Conservation (phyloP, 2,797 vertebrate genomes). For the Strix occidentalis region DNA sequence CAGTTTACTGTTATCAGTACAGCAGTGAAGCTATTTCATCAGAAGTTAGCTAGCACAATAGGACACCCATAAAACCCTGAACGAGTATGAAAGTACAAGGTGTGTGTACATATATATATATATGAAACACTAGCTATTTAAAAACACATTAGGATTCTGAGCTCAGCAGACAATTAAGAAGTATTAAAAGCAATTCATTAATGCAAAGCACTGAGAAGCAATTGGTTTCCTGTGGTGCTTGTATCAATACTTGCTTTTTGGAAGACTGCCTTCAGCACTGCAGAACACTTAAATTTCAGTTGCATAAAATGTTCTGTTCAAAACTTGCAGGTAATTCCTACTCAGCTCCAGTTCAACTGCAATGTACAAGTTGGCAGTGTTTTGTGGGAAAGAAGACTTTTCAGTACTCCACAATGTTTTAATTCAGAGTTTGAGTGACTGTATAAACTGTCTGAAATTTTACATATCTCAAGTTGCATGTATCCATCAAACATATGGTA, state of each 20-base stretch:
- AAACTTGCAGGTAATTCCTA: neutral
- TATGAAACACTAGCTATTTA: neutral
- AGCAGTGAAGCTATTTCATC: neutral
- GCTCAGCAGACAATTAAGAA: conserved; percentile 9
- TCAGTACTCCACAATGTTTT: neutral
- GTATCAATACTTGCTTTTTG: neutral
- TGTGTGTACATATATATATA: accelerated
- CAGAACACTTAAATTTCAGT: neutral
- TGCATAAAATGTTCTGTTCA: neutral
- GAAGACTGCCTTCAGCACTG: neutral
- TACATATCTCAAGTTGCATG: neutral
- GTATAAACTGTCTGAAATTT: neutral
- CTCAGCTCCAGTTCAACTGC: neutral
- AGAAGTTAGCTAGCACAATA: neutral
- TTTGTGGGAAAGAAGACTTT: too few relatives aligned
- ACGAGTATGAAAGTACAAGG: neutral
- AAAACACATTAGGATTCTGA: neutral
- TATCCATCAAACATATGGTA: neutral
- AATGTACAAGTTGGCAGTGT: neutral
- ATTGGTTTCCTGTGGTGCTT: neutral
- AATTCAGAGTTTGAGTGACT: neutral
- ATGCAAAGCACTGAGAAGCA: neutral
- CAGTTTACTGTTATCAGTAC: neutral
- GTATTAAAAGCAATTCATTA: conserved; percentile 47
- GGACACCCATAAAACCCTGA: neutral